phyloP scores from a whole-genome alignment of 1,140 invertebrate genomes.

The Drosophila kurseongensis region DNA sequence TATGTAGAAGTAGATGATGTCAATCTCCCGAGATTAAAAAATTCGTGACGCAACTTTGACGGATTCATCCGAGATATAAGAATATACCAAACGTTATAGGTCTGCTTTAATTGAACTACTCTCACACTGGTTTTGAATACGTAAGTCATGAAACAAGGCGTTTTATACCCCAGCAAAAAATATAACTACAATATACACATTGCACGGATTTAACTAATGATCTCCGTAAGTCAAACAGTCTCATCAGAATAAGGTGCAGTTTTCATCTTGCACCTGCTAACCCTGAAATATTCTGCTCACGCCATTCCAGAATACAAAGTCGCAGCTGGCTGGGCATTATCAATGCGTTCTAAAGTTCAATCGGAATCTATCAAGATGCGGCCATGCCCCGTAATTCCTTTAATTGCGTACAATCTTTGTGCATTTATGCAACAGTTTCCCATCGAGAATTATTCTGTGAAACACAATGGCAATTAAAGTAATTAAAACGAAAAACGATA shows the following conservation, averaged over 20 bases:
- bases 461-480: constrained; percentile 41
- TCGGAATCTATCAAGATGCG: constrained; percentile 30
- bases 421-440: constrained; percentile 20
- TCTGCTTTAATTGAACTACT: too few species aligned
- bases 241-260: background rate
- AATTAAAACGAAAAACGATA: constrained; percentile 40
- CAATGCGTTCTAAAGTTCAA: constrained; percentile 37
- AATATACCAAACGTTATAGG: too few species aligned
- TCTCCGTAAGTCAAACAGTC: background rate
- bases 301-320: constrained; percentile 1
- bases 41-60: too few species aligned
- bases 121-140: too few species aligned
- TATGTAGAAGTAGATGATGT: too few species aligned
- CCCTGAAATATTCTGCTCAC: constrained; percentile 18
- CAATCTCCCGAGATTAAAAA: too few species aligned
- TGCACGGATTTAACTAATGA: background rate
- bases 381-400: constrained; percentile 26
- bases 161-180: too few species aligned
- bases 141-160: too few species aligned
- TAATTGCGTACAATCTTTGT: constrained; percentile 33
- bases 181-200: background rate
- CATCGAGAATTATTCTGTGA: constrained; percentile 23
- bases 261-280: constrained; percentile 5
- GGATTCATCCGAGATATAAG: too few species aligned
- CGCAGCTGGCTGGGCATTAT: constrained; percentile 19